A percentile compares a stretch with the other conserved stretches of the same genome.
These are phyloP conservation scores for Acleris cristana DNA, from an alignment of 2,888 invertebrate species.

Conservation along the genomic window DNA sequence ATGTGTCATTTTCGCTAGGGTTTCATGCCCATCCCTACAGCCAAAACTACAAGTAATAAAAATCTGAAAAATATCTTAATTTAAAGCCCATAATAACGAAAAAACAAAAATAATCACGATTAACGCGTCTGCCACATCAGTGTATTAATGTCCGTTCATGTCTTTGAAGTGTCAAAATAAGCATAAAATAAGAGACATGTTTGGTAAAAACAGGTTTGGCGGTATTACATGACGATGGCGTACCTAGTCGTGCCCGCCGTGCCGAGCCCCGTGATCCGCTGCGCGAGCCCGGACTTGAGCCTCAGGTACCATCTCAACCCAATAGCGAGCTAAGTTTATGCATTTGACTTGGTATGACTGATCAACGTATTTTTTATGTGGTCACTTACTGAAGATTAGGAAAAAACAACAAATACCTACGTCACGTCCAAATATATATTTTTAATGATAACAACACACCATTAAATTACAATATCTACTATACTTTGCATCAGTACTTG, in stretches of 20 bases:
- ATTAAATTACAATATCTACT: not conserved
- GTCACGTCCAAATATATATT: no score
- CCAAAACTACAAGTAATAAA: no score
- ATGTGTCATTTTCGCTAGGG: no score
- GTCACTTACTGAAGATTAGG: not conserved
- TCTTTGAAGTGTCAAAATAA: no score
- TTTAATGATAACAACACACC: no score
- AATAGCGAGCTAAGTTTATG: not conserved
- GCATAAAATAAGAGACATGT: no score
- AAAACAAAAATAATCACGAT: no score
- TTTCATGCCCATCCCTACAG: no score
- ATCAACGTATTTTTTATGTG: not conserved
- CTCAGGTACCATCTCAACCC: conserved; percentile 86
- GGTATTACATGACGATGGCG: conserved; percentile 98
- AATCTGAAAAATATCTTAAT: no score
- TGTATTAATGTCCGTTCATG: no score
- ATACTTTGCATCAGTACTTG: not conserved
- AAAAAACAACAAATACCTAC: not conserved
- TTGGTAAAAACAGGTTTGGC: conserved; percentile 88
- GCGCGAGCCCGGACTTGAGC: conserved; percentile 96
- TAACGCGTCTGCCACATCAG: no score
- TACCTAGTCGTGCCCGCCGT: conserved; percentile 97
- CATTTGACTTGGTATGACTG: not conserved
- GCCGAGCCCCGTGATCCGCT: conserved; percentile 93
- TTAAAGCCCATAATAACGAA: no score